Evolutionary conservation across 2,888 invertebrate species (phyloP).

Genomic region (Leucania comma): DNA sequence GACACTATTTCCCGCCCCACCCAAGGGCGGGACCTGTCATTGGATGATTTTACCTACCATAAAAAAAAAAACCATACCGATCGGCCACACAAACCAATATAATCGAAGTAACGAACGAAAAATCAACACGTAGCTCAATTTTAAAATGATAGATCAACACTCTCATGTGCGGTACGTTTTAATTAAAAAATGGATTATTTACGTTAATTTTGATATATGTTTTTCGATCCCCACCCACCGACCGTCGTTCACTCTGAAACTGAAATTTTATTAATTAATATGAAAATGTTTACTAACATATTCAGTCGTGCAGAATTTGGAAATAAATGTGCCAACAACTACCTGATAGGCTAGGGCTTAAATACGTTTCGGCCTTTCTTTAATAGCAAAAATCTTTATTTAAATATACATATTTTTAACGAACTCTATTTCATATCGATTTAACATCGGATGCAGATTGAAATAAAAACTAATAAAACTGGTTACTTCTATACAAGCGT

Average conservation of each 20-base stretch:
- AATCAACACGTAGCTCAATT: slow-evolving; percentile 6
- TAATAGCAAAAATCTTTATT: neutral
- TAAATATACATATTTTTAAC: neutral
- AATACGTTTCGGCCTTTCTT: neutral
- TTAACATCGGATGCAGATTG: too few species aligned
- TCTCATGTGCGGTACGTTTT: slow-evolving; percentile 2
- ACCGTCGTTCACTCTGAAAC: neutral
- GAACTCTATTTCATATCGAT: too few species aligned
- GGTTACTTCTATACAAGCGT: too few species aligned
- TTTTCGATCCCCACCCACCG: neutral
- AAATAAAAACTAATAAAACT: too few species aligned
- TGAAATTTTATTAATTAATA: slow-evolving; percentile 34
- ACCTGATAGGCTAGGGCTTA: neutral
- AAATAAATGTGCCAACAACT: neutral
- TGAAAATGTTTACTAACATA: slow-evolving; percentile 20
- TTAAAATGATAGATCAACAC: slow-evolving; percentile 22
- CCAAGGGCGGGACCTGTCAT: too few species aligned
- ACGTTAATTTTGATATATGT: slow-evolving; percentile 42
- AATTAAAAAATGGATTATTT: slow-evolving; percentile 22
- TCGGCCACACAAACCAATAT: neutral
- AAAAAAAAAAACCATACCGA: too few species aligned
- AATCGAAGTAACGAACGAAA: neutral
- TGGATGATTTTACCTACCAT: too few species aligned
- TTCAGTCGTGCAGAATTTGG: neutral
- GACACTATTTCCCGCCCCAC: too few species aligned